Evolutionary conservation across 2,888 invertebrate genomes (phyloP).

Genomic region (Cynaeus angustus): DNA sequence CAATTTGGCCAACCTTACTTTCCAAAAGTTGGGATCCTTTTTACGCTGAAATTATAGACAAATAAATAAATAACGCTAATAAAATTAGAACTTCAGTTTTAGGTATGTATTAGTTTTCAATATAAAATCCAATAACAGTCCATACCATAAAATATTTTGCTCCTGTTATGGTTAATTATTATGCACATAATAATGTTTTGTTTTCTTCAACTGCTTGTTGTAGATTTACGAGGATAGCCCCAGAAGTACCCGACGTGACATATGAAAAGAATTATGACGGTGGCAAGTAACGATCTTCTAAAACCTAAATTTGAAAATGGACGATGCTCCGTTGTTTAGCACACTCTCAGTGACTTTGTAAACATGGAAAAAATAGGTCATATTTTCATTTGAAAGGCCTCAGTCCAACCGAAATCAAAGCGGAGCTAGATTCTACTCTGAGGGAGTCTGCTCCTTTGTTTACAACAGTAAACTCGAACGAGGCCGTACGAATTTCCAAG

Average conservation of each 20-base stretch:
- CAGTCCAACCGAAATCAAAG: constrained; percentile 3
- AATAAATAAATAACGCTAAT: no score
- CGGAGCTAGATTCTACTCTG: constrained; percentile 14
- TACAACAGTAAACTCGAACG: constrained; percentile 12
- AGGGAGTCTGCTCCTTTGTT: constrained; percentile 9
- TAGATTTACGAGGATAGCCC: constrained; percentile 15
- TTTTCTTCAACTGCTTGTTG: no score
- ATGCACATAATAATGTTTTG: no score
- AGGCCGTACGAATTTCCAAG: constrained; percentile 14
- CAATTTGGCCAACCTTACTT: no score
- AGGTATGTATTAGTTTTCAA: no score
- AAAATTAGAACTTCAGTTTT: no score
- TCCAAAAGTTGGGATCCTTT: no score
- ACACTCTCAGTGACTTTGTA: constrained; percentile 1
- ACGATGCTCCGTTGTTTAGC: background rate
- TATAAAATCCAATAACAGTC: no score
- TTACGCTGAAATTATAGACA: no score
- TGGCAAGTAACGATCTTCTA: background rate
- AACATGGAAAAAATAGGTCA: constrained; percentile 5
- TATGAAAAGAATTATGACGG: constrained; percentile 4
- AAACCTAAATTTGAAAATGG: background rate
- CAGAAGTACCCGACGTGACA: constrained; percentile 6
- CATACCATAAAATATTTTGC: no score
- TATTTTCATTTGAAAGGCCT: constrained; percentile 2
- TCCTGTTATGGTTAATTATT: no score